These are phyloP conservation scores for Onychomys leucogaster DNA, from an alignment of 2,797 vertebrate genomes.

Conservation along the genomic window DNA sequence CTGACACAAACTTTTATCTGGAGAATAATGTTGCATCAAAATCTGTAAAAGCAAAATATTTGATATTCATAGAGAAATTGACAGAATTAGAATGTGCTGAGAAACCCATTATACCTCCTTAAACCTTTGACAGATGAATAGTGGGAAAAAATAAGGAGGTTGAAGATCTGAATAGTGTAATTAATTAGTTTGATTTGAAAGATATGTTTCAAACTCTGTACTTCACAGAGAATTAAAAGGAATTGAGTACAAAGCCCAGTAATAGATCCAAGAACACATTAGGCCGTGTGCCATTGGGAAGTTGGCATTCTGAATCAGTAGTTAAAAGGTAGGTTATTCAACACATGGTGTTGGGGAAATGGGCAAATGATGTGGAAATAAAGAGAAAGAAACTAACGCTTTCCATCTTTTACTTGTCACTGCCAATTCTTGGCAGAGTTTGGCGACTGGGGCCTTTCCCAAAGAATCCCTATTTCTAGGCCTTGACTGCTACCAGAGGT, in stretches of 20 bases:
- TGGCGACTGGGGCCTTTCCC: conserved; percentile 11
- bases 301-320: conserved; percentile 62
- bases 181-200: conserved; percentile 69
- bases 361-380: conserved; percentile 59
- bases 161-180: conserved; percentile 57
- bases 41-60: conserved; percentile 64
- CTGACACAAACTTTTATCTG: conserved; percentile 46
- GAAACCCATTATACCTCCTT: conserved; percentile 8
- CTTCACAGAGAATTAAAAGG: conserved; percentile 58
- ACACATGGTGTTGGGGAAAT: conserved; percentile 52
- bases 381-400: conserved; percentile 53
- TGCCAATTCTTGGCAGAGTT: conserved; percentile 57
- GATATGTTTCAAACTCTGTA: conserved; percentile 25
- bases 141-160: conserved; percentile 15
- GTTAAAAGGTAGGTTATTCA: conserved; percentile 62
- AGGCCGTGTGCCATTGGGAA: conserved; percentile 22
- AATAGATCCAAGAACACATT: conserved; percentile 49
- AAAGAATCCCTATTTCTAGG: background rate
- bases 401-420: conserved; percentile 22
- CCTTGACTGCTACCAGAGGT: background rate
- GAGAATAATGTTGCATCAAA: conserved; percentile 57
- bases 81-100: conserved; percentile 60
- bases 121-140: conserved; percentile 61
- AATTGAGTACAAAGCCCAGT: conserved; percentile 46
- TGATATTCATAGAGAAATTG: conserved; percentile 63